These are phyloP conservation scores for Telmatochromis brichardi DNA, from an alignment of 2,113 vertebrate species.

Conservation along the genomic window DNA sequence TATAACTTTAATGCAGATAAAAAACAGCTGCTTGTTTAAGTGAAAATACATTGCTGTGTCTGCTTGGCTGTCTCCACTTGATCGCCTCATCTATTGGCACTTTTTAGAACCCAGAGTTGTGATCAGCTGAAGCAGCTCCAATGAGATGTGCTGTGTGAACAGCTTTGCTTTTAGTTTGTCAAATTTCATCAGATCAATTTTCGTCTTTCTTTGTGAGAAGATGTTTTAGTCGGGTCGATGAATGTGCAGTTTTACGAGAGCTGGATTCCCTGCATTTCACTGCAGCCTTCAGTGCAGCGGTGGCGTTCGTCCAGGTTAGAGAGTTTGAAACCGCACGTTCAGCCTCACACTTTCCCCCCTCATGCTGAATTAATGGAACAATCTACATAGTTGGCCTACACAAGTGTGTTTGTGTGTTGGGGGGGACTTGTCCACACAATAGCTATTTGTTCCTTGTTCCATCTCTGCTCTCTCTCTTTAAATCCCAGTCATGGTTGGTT, in stretches of 20 bases:
- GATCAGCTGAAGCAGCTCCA: neutral
- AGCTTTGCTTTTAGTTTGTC: neutral
- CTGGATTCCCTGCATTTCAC: neutral
- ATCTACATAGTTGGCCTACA: slow-evolving; percentile 34
- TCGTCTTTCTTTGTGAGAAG: neutral
- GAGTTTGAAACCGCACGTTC: slow-evolving; percentile 34
- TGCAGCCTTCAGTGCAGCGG: neutral
- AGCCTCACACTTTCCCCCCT: slow-evolving; percentile 22
- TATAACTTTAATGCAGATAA: neutral
- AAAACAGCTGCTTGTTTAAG: neutral
- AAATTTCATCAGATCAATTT: neutral
- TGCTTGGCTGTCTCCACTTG: neutral
- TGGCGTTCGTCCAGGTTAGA: slow-evolving; percentile 49
- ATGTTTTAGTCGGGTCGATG: neutral
- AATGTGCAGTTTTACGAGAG: neutral
- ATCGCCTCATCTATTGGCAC: neutral
- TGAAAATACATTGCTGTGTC: rapidly evolving
- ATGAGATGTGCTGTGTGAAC: neutral
- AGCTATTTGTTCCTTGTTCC: slow-evolving; percentile 32
- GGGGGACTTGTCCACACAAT: slow-evolving; percentile 19
- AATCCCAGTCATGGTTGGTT: neutral
- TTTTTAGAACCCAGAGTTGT: neutral
- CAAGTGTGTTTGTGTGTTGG: neutral
- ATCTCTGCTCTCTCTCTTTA: neutral
- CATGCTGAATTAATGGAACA: slow-evolving; percentile 48